A percentile compares a stretch with the other conserved stretches of the same genome.
These are phyloP conservation scores for Rattus rattus DNA, from an alignment of 2,113 vertebrate species.

Conservation along the genomic window DNA sequence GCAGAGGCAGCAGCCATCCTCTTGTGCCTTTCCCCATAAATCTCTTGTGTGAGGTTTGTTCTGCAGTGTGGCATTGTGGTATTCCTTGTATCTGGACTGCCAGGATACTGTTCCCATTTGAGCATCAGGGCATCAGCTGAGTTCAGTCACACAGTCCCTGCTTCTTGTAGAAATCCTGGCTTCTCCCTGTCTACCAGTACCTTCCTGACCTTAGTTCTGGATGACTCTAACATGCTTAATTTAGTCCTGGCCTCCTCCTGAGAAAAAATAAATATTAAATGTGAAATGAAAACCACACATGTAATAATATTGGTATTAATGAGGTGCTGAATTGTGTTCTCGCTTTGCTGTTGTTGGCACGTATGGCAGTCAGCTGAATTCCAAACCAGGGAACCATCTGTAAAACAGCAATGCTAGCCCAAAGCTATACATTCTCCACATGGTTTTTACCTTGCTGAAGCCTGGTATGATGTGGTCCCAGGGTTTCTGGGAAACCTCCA, in stretches of 20 bases:
- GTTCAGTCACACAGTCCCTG: background rate
- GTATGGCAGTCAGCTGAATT: slow-evolving; percentile 56
- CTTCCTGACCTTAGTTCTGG: slow-evolving; percentile 51
- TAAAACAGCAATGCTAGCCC: slow-evolving; percentile 62
- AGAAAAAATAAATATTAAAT: slow-evolving; percentile 77
- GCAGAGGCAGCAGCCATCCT: background rate
- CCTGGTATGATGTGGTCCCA: background rate
- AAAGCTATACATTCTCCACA: slow-evolving; percentile 36
- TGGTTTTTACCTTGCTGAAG: slow-evolving; percentile 3
- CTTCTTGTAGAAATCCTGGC: background rate
- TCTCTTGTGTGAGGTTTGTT: background rate
- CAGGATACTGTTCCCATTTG: background rate
- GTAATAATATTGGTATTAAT: slow-evolving; percentile 77
- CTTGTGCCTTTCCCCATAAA: background rate
- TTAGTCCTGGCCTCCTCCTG: slow-evolving; percentile 69
- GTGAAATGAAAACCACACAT: slow-evolving; percentile 77
- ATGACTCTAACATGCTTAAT: slow-evolving; percentile 67
- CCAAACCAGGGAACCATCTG: slow-evolving; percentile 48
- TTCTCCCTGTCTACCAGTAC: background rate
- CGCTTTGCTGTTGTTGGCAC: slow-evolving; percentile 78
- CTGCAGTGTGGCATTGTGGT: background rate
- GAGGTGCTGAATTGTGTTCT: slow-evolving; percentile 77
- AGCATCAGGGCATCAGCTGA: background rate
- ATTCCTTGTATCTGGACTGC: background rate
- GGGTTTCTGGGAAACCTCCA: background rate